Percentiles rank a stretch among this genome's conserved stretches.
Conservation (phyloP, 2,797 vertebrate species). For the Ctenopoma multispine region DNA sequence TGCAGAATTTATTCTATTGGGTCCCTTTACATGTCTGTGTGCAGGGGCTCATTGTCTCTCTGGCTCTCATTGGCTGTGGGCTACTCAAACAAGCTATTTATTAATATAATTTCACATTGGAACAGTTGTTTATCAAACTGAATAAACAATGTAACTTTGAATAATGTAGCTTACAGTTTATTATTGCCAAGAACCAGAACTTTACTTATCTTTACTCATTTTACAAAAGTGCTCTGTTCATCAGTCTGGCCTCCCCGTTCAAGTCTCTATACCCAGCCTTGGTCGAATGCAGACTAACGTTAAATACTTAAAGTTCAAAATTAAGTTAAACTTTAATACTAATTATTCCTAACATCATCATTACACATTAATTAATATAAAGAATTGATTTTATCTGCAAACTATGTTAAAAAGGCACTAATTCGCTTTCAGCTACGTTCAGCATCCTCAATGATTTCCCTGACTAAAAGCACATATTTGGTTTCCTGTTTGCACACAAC, state of each 20-base stretch:
- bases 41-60: neutral
- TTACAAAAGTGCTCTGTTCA: neutral
- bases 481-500: constrained; percentile 34
- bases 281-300: constrained; percentile 30
- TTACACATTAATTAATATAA: constrained; percentile 66
- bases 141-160: neutral
- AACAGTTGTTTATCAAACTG: neutral
- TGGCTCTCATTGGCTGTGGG: neutral
- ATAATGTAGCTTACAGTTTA: neutral
- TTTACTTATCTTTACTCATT: neutral
- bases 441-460: constrained; percentile 30
- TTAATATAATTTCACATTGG: neutral
- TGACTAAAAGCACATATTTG: constrained; percentile 31
- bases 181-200: neutral
- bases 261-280: neutral
- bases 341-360: constrained; percentile 61
- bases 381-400: constrained; percentile 58
- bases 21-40: neutral
- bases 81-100: constrained; percentile 1
- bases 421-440: constrained; percentile 39
- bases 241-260: neutral
- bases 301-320: constrained; percentile 15
- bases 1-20: too few relatives aligned
- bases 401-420: constrained; percentile 41
- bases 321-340: constrained; percentile 63